A percentile compares a stretch with the other conserved stretches of the same genome.
phyloP scores from a whole-genome alignment of 2,888 invertebrate genomes.

The Holacanthella duospinosa region DNA sequence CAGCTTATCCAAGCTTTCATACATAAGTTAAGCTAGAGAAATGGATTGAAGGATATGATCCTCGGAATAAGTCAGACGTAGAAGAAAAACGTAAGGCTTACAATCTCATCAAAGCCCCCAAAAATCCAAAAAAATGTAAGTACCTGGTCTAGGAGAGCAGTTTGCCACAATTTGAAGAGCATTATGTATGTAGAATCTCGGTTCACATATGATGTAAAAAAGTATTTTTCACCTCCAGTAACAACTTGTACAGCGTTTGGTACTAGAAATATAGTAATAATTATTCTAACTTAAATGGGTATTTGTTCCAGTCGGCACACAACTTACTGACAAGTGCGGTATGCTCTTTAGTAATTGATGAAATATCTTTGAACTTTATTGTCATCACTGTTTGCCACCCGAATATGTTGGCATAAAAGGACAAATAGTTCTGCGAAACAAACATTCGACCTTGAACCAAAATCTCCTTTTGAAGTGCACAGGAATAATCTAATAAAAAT shows the following conservation, averaged over 20 bases:
- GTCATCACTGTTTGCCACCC: conserved; percentile 84
- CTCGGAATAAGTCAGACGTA: no score
- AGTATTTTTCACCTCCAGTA: conserved; percentile 72
- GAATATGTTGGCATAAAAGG: conserved; percentile 96
- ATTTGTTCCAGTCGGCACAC: background rate
- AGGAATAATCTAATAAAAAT: conserved; percentile 75
- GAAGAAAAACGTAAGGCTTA: no score
- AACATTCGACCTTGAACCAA: conserved; percentile 90
- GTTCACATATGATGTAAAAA: conserved; percentile 87
- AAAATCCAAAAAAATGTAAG: no score
- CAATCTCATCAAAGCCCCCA: no score
- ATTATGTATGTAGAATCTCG: conserved; percentile 90
- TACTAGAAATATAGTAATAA: conserved; percentile 41
- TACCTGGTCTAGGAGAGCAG: conserved; percentile 78
- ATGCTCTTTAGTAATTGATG: conserved; percentile 87
- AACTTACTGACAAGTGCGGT: conserved; percentile 63
- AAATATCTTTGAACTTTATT: conserved; percentile 80
- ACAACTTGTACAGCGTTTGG: conserved; percentile 89
- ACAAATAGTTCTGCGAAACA: conserved; percentile 86
- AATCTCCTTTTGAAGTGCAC: conserved; percentile 92
- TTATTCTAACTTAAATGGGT: background rate
- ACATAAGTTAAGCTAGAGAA: no score
- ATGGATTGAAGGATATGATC: no score
- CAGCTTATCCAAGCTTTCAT: no score
- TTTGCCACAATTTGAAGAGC: conserved; percentile 93